Evolutionary conservation across 2,113 vertebrate species (phyloP).

Genomic region (Phodopus roborovskii): DNA sequence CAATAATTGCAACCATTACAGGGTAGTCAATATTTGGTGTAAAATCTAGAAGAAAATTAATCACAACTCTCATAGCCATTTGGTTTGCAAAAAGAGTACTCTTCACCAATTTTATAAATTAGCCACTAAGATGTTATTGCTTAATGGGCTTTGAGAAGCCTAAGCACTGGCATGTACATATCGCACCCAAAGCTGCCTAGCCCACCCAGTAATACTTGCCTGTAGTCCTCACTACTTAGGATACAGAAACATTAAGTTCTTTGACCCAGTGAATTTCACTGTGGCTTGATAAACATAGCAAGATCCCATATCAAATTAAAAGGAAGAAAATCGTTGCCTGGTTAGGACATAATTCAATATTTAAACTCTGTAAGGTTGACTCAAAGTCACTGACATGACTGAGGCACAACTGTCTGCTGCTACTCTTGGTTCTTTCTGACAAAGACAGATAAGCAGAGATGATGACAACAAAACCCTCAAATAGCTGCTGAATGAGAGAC

Average conservation of each 20-base stretch:
- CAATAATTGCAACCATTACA: not conserved
- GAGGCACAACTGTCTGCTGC: not conserved
- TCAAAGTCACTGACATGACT: not conserved
- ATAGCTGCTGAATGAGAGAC: constrained; percentile 11
- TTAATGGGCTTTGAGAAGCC: not conserved
- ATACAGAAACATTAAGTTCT: not conserved
- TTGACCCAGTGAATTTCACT: not conserved
- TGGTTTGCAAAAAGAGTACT: constrained; percentile 1
- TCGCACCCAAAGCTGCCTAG: not conserved
- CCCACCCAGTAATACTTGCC: fast-evolving
- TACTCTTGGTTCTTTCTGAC: not conserved
- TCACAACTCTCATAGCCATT: not conserved
- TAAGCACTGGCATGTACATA: not conserved
- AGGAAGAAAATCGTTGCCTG: not conserved
- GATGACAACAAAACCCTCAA: not conserved
- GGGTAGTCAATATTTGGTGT: not conserved
- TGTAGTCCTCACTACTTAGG: not conserved
- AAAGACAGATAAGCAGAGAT: not conserved
- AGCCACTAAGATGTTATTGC: not conserved
- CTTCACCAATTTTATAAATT: not conserved
- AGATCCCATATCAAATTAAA: not conserved
- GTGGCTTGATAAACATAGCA: not conserved
- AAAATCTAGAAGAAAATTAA: constrained; percentile 6
- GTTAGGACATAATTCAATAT: constrained; percentile 3
- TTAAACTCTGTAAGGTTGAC: not conserved